A percentile compares a stretch with the other conserved stretches of the same genome.
phyloP scores from a whole-genome alignment of 2,888 invertebrate genomes.

The Eupithecia vulgata region DNA sequence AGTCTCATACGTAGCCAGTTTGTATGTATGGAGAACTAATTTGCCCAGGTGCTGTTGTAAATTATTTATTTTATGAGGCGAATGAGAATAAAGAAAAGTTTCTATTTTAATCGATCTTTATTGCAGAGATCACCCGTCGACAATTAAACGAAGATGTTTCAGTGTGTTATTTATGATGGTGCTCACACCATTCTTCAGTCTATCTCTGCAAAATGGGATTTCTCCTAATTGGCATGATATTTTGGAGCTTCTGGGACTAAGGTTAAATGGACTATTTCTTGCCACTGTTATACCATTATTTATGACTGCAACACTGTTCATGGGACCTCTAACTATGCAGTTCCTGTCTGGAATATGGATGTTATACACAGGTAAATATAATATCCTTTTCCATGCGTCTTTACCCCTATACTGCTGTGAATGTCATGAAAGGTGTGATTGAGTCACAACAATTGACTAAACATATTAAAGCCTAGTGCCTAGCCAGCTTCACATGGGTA shows the following conservation, averaged over 20 bases:
- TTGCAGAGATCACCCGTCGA: constrained; percentile 93
- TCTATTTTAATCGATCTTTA: neutral
- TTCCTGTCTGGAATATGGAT: constrained; percentile 87
- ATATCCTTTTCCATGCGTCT: constrained; percentile 7
- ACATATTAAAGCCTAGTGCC: too few species aligned
- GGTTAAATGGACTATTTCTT: constrained; percentile 88
- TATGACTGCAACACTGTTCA: constrained; percentile 91
- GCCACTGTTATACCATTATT: constrained; percentile 90
- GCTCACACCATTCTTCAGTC: constrained; percentile 90
- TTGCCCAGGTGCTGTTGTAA: constrained; percentile 85
- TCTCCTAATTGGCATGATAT: constrained; percentile 85
- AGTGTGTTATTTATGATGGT: constrained; percentile 93
- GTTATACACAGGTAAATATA: constrained; percentile 85
- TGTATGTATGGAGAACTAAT: constrained; percentile 93
- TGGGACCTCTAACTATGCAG: constrained; percentile 92
- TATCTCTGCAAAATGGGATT: constrained; percentile 87
- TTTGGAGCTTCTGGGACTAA: constrained; percentile 89
- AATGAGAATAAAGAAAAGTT: neutral
- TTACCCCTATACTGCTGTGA: neutral
- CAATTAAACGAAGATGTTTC: constrained; percentile 93
- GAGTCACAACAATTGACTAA: neutral
- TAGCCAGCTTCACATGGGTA: too few species aligned
- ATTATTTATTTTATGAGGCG: neutral
- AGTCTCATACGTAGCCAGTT: constrained; percentile 91
- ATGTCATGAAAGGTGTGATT: neutral